Evolutionary conservation across 2,888 invertebrate species (phyloP).

Genomic region (Calameuta pallipes): DNA sequence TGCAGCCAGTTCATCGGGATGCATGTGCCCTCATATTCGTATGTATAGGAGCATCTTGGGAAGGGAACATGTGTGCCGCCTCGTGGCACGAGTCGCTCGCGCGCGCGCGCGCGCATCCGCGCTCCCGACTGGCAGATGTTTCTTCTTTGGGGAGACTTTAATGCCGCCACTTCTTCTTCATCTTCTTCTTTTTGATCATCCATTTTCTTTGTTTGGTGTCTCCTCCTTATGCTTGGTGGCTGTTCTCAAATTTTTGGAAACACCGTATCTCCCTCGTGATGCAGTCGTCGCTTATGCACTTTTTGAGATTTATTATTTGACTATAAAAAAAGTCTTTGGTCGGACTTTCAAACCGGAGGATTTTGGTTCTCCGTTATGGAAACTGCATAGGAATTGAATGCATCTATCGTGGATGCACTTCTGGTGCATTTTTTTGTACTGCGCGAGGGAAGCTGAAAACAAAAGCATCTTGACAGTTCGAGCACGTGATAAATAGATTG

Average conservation of each 20-base stretch:
- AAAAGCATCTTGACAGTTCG: no score
- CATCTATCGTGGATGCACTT: background rate
- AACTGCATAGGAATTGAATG: background rate
- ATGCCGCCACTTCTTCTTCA: background rate
- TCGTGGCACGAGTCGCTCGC: constrained; percentile 34
- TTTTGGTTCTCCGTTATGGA: background rate
- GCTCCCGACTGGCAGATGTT: constrained; percentile 36
- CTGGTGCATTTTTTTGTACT: background rate
- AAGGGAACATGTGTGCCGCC: constrained; percentile 13
- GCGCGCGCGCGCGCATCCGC: constrained; percentile 20
- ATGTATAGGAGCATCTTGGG: background rate
- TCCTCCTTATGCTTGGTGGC: background rate
- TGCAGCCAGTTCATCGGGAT: constrained; percentile 1
- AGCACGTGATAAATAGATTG: no score
- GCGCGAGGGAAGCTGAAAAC: no score
- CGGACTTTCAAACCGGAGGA: background rate
- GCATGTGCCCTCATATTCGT: constrained; percentile 9
- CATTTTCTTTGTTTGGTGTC: background rate
- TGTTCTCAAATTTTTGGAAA: background rate
- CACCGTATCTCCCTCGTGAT: background rate
- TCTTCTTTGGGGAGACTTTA: constrained; percentile 23
- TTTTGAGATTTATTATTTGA: background rate
- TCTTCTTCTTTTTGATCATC: background rate
- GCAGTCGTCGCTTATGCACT: background rate
- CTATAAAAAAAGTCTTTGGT: background rate